Evolutionary conservation across 2,797 vertebrate species (phyloP).

Genomic region (Philypnodon macrostomus): DNA sequence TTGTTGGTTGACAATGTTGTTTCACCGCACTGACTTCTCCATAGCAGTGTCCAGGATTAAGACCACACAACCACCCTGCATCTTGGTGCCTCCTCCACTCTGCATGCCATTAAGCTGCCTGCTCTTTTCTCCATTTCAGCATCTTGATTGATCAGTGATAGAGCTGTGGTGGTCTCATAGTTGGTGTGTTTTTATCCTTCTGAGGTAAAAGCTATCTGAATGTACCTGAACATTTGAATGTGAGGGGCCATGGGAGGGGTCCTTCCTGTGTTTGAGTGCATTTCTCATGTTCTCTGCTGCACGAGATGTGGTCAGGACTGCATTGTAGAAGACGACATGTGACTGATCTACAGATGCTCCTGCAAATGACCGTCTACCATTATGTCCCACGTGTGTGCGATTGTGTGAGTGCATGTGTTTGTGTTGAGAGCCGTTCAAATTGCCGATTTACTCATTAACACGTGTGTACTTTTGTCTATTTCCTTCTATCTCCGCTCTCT

Average conservation of each 20-base stretch:
- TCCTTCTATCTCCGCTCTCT: constrained; percentile 39
- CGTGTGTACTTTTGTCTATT: constrained; percentile 89
- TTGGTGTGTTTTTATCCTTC: constrained; percentile 20
- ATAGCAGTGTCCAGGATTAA: constrained; percentile 58
- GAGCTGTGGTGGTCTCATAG: constrained; percentile 57
- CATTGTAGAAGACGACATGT: constrained; percentile 56
- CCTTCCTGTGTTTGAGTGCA: constrained; percentile 59
- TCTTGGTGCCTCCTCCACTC: constrained; percentile 62
- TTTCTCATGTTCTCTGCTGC: constrained; percentile 65
- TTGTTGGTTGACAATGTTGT: constrained; percentile 55
- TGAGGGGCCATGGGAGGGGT: constrained; percentile 32
- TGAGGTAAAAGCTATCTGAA: constrained; percentile 41
- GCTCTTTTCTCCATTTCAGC: constrained; percentile 66
- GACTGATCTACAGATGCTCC: constrained; percentile 61
- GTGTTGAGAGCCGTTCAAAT: constrained; percentile 37
- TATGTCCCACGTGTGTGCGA: constrained; percentile 29
- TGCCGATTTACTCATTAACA: constrained; percentile 73
- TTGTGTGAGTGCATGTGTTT: constrained; percentile 17
- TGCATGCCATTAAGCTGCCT: constrained; percentile 70
- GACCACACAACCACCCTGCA: constrained; percentile 57
- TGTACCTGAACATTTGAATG: constrained; percentile 58
- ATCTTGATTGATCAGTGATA: constrained; percentile 57
- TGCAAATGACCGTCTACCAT: constrained; percentile 51
- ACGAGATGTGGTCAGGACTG: constrained; percentile 66
- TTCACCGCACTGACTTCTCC: constrained; percentile 61